Percentiles rank a stretch among this genome's conserved stretches.
Evolutionary conservation across 2,888 invertebrate genomes (phyloP).

Genomic region (Altica lythri): DNA sequence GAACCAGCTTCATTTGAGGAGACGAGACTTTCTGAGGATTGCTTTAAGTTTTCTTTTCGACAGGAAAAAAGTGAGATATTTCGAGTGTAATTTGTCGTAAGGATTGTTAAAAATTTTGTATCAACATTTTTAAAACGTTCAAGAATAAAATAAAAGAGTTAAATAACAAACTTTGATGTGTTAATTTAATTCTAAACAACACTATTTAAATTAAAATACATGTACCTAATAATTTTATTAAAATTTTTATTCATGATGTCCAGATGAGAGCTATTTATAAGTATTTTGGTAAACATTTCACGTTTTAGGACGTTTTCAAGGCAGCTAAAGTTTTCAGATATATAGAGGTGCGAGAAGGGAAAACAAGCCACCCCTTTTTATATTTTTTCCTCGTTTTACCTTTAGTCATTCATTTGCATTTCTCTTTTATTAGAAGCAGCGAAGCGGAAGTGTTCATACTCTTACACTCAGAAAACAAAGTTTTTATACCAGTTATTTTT

Average conservation of each 20-base stretch:
- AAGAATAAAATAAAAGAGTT: no score
- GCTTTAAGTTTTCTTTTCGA: no score
- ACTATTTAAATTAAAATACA: background rate
- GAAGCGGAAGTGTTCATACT: constrained; percentile 12
- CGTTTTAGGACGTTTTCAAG: constrained; percentile 30
- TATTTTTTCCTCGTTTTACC: constrained; percentile 42
- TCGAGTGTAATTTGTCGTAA: no score
- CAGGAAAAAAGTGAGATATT: no score
- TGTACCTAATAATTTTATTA: constrained; percentile 5
- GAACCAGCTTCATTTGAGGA: no score
- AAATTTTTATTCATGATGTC: no score
- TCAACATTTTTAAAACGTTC: no score
- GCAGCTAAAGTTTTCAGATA: constrained; percentile 32
- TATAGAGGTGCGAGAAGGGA: constrained; percentile 32
- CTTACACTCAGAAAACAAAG: constrained; percentile 20
- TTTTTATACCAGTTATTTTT: no score
- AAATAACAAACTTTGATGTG: no score
- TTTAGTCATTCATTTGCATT: constrained; percentile 54
- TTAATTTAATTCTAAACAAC: no score
- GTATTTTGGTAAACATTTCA: constrained; percentile 32
- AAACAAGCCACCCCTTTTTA: constrained; percentile 39
- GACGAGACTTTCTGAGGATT: no score
- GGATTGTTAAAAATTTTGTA: no score
- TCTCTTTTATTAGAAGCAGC: constrained; percentile 49
- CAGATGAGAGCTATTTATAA: constrained; percentile 11